Base-by-base conservation (phyloP, 2,113 vertebrate species). In the Formicarius rufipectus region DNA sequence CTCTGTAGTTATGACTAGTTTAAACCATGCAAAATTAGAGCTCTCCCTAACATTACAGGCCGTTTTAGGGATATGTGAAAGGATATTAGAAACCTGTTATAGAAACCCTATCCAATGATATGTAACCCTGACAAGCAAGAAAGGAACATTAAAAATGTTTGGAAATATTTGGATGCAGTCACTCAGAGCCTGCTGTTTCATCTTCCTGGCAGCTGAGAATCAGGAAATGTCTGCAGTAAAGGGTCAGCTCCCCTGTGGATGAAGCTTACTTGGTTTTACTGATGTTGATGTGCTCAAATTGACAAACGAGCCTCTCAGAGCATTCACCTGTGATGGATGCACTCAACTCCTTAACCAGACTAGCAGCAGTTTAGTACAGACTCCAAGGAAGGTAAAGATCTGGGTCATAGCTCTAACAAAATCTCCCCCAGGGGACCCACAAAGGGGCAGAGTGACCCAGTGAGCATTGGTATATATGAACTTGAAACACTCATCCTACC, bases 11-110 rank as follows among this genome's bases (percentile, higher is more conserved):
- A 83, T 21, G 78, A 64, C 40, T 82, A 45, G 49, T 85, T 91
- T 93, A 86, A 90, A 83, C 49, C 28, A 62, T 56, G 75, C 68
- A 86, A 93, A 93, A 95, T 91, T 94, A 89, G 91, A 95, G 77
- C 27, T 31, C 67, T 84, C 60, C 84, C 24, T 60, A 82, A 87
- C 47, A 66, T 90, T 75, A 79, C 31, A 19, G 82, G 12, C 73
- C 58, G 20, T 90, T 86, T 94, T 92, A 84, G 93, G 68, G 87
- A 21, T 90, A 69, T 49, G 20, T 28, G 18, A 84, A 76, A 85
- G 20, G 30, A 68, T 82, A 49, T 44, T 94, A 53, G 52, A 92
- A 95, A 58, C 50, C 31, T 73, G 22, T 42, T 79, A 73, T 4
- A 90, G 67, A 79, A 89, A 67, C 10, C 30, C 18, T 80, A 24